Percentiles rank a stretch among this genome's conserved stretches.
These are phyloP conservation scores for Naja naja DNA, from an alignment of 2,113 vertebrate species.

Conservation along the genomic window DNA sequence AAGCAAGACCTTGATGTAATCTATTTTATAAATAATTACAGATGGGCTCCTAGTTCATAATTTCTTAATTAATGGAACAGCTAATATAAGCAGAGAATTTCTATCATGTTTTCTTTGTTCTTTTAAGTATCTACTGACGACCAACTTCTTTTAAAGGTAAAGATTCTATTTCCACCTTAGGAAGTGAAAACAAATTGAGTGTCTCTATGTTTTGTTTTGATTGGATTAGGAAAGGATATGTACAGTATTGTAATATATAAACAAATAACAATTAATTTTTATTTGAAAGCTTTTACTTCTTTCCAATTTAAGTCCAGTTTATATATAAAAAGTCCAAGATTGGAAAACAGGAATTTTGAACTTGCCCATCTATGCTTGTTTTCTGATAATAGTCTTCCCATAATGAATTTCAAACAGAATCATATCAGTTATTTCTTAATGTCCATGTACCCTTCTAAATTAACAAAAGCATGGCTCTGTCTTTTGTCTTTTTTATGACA, in stretches of 20 bases:
- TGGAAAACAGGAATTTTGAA: not conserved
- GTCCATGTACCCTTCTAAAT: not conserved
- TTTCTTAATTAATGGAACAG: constrained; percentile 27
- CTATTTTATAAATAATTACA: constrained; percentile 41
- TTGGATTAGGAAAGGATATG: not conserved
- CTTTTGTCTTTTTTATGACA: not conserved
- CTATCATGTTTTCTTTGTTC: constrained; percentile 24
- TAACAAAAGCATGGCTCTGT: not conserved
- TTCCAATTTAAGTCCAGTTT: not conserved
- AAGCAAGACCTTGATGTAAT: constrained; percentile 28
- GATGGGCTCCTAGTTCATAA: constrained; percentile 25
- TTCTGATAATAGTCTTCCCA: not conserved
- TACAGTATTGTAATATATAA: not conserved
- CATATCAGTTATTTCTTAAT: not conserved
- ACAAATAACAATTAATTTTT: not conserved
- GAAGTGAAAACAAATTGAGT: not conserved
- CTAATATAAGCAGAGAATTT: constrained; percentile 24
- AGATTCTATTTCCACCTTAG: not conserved
- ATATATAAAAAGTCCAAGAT: not conserved
- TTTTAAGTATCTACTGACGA: constrained; percentile 41
- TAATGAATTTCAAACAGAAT: not conserved
- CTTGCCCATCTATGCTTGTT: not conserved
- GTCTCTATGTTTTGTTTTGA: not conserved
- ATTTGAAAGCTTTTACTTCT: not conserved
- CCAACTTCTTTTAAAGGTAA: constrained; percentile 32